These are phyloP conservation scores for Clarias magur DNA, from an alignment of 2,113 vertebrate genomes.

Conservation along the genomic window DNA sequence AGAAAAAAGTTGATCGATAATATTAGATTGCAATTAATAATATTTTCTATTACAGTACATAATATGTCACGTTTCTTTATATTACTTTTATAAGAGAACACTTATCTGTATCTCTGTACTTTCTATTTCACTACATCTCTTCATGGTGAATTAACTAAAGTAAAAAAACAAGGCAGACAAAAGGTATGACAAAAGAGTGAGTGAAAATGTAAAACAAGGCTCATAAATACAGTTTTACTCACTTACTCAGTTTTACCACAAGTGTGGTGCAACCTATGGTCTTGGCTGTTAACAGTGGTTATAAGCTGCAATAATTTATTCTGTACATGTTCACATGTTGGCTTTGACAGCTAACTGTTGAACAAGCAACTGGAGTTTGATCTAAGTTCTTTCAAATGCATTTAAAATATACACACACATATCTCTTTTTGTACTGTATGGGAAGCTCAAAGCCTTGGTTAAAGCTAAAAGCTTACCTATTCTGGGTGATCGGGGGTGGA, in stretches of 20 bases:
- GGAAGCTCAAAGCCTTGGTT: too few relatives aligned
- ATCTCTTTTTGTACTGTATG: neutral
- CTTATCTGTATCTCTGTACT: too few relatives aligned
- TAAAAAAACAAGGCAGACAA: too few relatives aligned
- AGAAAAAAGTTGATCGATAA: too few relatives aligned
- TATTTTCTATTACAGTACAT: too few relatives aligned
- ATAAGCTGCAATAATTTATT: neutral
- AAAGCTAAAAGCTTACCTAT: neutral
- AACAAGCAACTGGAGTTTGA: neutral
- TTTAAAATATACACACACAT: constrained; percentile 3
- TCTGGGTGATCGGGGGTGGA: neutral
- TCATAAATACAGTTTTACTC: neutral
- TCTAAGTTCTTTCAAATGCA: neutral
- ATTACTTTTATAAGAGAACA: too few relatives aligned
- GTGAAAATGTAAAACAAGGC: neutral
- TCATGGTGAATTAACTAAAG: too few relatives aligned
- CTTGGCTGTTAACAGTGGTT: too few relatives aligned
- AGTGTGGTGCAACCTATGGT: neutral
- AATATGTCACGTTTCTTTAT: too few relatives aligned
- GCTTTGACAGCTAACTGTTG: neutral
- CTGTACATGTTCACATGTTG: neutral
- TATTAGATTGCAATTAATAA: too few relatives aligned
- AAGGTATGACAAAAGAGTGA: neutral
- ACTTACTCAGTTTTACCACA: too few relatives aligned
- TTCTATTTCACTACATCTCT: too few relatives aligned